Evolutionary conservation across 2,888 invertebrate genomes (phyloP).

Genomic region (Escarpia spicata): DNA sequence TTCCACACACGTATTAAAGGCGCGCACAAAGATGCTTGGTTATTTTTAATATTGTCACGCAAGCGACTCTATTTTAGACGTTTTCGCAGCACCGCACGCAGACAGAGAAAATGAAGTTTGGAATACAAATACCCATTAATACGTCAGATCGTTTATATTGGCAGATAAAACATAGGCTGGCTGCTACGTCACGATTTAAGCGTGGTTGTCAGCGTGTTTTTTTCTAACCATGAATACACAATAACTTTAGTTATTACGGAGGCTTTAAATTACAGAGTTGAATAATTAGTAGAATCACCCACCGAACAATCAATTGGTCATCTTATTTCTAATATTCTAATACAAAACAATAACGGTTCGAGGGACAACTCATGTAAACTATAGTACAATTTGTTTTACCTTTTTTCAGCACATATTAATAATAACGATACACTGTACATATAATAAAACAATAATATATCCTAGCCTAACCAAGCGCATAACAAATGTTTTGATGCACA

Average conservation of each 20-base stretch:
- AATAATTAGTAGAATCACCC: background rate
- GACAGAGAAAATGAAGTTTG: background rate
- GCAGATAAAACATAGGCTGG: background rate
- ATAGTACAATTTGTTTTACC: background rate
- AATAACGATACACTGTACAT: background rate
- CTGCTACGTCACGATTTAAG: no score
- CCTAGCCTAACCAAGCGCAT: background rate
- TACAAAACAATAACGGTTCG: background rate
- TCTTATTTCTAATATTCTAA: background rate
- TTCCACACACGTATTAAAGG: background rate
- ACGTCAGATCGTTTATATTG: background rate
- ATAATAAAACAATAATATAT: background rate
- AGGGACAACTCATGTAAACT: background rate
- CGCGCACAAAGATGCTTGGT: background rate
- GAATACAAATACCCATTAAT: background rate
- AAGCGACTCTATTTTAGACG: background rate
- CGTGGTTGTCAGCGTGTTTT: background rate
- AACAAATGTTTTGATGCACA: background rate
- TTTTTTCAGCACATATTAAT: background rate
- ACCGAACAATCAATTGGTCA: background rate
- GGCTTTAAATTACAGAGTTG: background rate
- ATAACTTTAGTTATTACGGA: background rate
- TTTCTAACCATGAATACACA: background rate
- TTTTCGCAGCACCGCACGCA: background rate
- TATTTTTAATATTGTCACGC: background rate